Evolutionary conservation across 2,113 vertebrate genomes (phyloP).

Genomic region (Pteropus alecto): DNA sequence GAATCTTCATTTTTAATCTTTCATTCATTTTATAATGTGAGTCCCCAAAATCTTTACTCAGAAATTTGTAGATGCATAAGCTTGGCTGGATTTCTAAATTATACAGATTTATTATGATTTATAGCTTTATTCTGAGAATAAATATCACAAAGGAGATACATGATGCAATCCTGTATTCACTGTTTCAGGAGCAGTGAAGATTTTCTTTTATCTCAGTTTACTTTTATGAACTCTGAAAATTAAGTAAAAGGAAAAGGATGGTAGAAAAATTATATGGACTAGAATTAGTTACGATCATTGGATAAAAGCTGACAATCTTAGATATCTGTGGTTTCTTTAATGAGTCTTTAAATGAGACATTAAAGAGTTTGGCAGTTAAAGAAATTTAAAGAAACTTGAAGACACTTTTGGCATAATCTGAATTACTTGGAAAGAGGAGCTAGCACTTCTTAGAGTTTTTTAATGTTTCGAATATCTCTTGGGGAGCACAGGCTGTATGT

Average conservation of each 20-base stretch:
- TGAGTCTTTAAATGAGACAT: not conserved
- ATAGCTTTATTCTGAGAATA: constrained; percentile 47
- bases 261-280: not conserved
- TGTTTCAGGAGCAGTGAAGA: not conserved
- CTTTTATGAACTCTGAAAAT: constrained; percentile 21
- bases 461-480: not conserved
- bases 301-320: not conserved
- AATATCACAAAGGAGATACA: not conserved
- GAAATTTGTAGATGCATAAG: constrained; percentile 35
- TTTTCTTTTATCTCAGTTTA: not conserved
- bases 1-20: constrained; percentile 32
- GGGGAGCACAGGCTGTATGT: not conserved
- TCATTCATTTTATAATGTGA: constrained; percentile 56
- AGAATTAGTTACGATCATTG: not conserved
- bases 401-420: not conserved
- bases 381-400: not conserved
- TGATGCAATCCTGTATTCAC: constrained; percentile 18
- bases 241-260: not conserved
- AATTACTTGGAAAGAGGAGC: not conserved
- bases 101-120: constrained; percentile 13
- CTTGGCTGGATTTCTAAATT: constrained; percentile 42
- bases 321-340: not conserved
- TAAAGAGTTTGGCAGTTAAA: not conserved
- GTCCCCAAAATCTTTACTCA: constrained; percentile 21
- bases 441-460: not conserved